Evolutionary conservation across 23 tunicate genomes (phyloP).

Genomic region (Botrylloides violaceus): DNA sequence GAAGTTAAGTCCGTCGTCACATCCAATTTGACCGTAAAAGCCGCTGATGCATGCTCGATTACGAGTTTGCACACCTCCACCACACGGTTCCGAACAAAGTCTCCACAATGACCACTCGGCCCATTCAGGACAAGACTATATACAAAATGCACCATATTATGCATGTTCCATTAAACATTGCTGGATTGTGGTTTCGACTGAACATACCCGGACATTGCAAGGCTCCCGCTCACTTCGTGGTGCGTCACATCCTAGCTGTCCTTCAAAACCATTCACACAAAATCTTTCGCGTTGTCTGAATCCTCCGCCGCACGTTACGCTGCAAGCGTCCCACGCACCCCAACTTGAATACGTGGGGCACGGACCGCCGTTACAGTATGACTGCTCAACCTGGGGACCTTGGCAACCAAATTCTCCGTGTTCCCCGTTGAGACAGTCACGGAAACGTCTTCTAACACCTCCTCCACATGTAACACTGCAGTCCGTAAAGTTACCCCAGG

Average conservation of each 20-base stretch:
- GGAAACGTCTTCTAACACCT: constrained; percentile 25
- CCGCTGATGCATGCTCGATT: constrained; percentile 39
- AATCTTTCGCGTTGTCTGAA: background rate
- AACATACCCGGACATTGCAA: background rate
- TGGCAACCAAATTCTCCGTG: constrained; percentile 56
- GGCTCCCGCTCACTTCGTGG: background rate
- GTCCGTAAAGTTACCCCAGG: constrained; percentile 48
- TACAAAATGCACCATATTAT: background rate
- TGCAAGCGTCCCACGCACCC: constrained; percentile 17
- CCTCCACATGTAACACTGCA: constrained; percentile 66
- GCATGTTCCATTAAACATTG: too few species aligned
- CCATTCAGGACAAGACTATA: constrained; percentile 51
- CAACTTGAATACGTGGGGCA: constrained; percentile 23
- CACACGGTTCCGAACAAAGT: constrained; percentile 31
- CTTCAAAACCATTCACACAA: constrained; percentile 9
- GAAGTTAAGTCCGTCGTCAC: constrained; percentile 22
- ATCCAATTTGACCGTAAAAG: constrained; percentile 15
- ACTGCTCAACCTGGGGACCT: constrained; percentile 31
- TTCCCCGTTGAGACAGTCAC: constrained; percentile 50
- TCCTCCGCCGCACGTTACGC: constrained; percentile 27
- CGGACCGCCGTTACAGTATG: constrained; percentile 28
- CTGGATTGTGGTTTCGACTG: background rate
- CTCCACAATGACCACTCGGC: constrained; percentile 30
- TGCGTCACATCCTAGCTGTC: constrained; percentile 28
- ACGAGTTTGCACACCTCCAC: constrained; percentile 37